phyloP scores from a whole-genome alignment of 2,113 vertebrate genomes.

The Gobius niger region DNA sequence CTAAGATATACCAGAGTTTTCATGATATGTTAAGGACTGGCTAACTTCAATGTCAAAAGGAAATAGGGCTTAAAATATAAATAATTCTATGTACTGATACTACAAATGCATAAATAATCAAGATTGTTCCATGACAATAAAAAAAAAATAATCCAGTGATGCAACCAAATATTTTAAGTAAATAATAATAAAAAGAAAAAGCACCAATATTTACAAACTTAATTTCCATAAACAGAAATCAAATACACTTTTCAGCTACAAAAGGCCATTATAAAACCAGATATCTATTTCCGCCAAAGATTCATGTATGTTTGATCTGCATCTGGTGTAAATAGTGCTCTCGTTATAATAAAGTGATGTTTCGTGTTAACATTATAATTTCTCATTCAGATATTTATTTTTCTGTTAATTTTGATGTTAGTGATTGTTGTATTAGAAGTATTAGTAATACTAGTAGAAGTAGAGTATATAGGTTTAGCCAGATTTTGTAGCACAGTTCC shows the following conservation, averaged over 20 bases:
- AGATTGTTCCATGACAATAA: slow-evolving; percentile 6
- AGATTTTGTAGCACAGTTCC: slow-evolving; percentile 1
- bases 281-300: not conserved
- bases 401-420: slow-evolving; percentile 18
- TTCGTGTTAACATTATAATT: not conserved
- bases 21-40: not conserved
- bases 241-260: slow-evolving; percentile 31
- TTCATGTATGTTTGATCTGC: slow-evolving; percentile 8
- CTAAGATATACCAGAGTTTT: not conserved
- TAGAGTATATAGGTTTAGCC: slow-evolving; percentile 24
- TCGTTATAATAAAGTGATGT: not conserved
- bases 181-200: slow-evolving; percentile 34
- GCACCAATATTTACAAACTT: slow-evolving; percentile 19
- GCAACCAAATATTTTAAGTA: slow-evolving; percentile 42
- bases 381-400: not conserved
- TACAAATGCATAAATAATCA: not conserved
- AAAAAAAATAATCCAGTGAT: slow-evolving; percentile 29
- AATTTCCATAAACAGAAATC: slow-evolving; percentile 14
- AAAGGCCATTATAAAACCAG: slow-evolving; percentile 33
- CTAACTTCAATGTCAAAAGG: not conserved
- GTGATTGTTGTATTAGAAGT: slow-evolving; percentile 29
- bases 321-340: not conserved
- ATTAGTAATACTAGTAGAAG: slow-evolving; percentile 43
- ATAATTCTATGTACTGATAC: not conserved
- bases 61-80: not conserved